Percentiles rank a stretch among this genome's conserved stretches.
phyloP scores from a whole-genome alignment of 2,797 vertebrate species.

The Carcharodon carcharias region DNA sequence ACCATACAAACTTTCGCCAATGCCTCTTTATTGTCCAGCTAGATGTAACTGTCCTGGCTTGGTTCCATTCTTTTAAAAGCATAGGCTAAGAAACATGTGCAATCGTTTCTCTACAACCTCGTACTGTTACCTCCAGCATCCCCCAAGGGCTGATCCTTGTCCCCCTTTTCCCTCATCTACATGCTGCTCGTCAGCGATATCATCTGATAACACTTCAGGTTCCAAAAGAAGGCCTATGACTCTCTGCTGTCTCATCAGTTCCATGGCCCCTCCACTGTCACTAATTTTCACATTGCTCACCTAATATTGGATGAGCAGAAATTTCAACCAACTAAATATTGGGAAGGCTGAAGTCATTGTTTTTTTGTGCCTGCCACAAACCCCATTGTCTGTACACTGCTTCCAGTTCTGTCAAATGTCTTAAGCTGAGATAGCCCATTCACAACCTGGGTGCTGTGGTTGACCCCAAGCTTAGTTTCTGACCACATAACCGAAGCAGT shows the following conservation, averaged over 20 bases:
- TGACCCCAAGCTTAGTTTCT: too few relatives aligned
- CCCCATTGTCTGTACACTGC: not conserved
- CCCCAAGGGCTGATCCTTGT: not conserved
- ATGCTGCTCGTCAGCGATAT: too few relatives aligned
- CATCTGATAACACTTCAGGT: not conserved
- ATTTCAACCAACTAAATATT: not conserved
- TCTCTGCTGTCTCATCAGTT: not conserved
- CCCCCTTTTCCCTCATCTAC: not conserved
- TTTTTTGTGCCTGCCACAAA: not conserved
- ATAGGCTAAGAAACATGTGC: not conserved
- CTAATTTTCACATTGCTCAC: not conserved
- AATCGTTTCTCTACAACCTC: not conserved
- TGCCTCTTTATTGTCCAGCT: not conserved
- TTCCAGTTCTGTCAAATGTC: too few relatives aligned
- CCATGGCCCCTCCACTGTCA: not conserved
- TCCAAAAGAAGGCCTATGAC: not conserved
- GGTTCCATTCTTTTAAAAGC: not conserved
- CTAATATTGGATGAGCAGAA: not conserved
- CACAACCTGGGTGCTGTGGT: too few relatives aligned
- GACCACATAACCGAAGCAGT: too few relatives aligned
- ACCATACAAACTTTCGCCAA: not conserved
- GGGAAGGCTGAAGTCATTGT: not conserved
- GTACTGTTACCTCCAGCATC: not conserved
- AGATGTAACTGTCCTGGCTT: not conserved
- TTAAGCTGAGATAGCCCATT: too few relatives aligned